Evolutionary conservation across 2,888 invertebrate genomes (phyloP).

Genomic region (Muscina levida): DNA sequence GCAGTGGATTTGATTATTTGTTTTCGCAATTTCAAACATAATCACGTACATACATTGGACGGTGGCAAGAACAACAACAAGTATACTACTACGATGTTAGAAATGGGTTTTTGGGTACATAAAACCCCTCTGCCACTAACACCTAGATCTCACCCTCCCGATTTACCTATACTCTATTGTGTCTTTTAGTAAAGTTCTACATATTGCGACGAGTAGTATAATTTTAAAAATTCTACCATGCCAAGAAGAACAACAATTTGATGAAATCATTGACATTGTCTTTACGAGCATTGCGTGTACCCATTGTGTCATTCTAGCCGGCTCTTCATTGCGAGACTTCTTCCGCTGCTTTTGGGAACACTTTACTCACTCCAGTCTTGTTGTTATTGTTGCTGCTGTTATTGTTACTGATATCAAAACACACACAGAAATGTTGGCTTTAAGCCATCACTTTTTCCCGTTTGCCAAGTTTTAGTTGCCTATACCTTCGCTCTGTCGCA

Average conservation of each 20-base stretch:
- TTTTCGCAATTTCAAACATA: constrained; percentile 21
- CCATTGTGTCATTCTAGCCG: constrained; percentile 35
- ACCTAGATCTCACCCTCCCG: background rate
- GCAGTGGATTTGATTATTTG: background rate
- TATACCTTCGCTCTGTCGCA: background rate
- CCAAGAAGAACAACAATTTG: background rate
- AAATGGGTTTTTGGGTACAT: no score
- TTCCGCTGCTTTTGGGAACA: constrained; percentile 6
- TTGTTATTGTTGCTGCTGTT: background rate
- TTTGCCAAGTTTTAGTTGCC: constrained; percentile 28
- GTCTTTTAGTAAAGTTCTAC: no score
- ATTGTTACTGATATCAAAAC: background rate
- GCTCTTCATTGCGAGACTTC: constrained; percentile 3
- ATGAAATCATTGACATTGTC: constrained; percentile 19
- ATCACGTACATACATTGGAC: constrained; percentile 43
- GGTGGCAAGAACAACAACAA: background rate
- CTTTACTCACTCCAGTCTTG: no score
- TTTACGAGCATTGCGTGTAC: constrained; percentile 35
- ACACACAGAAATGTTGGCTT: constrained; percentile 21
- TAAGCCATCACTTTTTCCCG: constrained; percentile 23
- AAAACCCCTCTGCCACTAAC: background rate
- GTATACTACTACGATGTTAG: no score
- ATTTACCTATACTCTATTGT: background rate
- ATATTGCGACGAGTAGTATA: no score
- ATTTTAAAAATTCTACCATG: background rate